A percentile compares a stretch with the other conserved stretches of the same genome.
phyloP scores from a whole-genome alignment of 2,888 invertebrate genomes.

The Melinaea marsaeus region DNA sequence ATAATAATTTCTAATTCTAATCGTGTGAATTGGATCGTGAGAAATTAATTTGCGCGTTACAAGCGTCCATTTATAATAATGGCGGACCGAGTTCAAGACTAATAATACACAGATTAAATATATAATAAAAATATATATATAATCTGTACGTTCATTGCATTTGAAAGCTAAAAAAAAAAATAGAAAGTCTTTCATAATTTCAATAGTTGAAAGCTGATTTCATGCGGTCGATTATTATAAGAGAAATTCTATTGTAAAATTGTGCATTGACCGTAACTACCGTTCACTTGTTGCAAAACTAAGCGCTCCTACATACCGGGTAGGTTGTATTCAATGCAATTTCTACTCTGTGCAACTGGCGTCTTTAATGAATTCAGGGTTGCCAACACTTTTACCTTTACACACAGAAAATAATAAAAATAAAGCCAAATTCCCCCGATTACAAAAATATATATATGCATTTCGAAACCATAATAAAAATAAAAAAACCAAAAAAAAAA shows the following conservation, averaged over 20 bases:
- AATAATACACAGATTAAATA: too few relatives aligned
- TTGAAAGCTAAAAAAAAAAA: not conserved
- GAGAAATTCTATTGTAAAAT: slow-evolving; percentile 24
- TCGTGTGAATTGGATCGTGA: not conserved
- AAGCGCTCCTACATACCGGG: not conserved
- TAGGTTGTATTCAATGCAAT: slow-evolving; percentile 1
- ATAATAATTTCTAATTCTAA: not conserved
- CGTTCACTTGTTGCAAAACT: slow-evolving; percentile 22
- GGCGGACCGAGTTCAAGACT: too few relatives aligned
- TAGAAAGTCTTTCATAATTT: slow-evolving; percentile 14
- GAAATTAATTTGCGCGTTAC: not conserved
- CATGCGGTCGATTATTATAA: slow-evolving; percentile 7
- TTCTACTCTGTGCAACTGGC: not conserved
- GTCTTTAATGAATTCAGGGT: not conserved
- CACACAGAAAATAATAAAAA: not conserved
- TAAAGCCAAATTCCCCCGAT: not conserved
- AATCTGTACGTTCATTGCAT: too few relatives aligned
- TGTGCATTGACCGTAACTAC: slow-evolving; percentile 22
- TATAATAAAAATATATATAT: too few relatives aligned
- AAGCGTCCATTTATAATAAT: not conserved
- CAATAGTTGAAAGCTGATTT: slow-evolving; percentile 13
- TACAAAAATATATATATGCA: not conserved
- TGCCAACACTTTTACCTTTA: not conserved
- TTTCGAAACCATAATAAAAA: too few relatives aligned
- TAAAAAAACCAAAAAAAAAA: too few relatives aligned